Base-by-base conservation (phyloP, 92 coral and sea anemone species). In the Siderastrea siderea region DNA sequence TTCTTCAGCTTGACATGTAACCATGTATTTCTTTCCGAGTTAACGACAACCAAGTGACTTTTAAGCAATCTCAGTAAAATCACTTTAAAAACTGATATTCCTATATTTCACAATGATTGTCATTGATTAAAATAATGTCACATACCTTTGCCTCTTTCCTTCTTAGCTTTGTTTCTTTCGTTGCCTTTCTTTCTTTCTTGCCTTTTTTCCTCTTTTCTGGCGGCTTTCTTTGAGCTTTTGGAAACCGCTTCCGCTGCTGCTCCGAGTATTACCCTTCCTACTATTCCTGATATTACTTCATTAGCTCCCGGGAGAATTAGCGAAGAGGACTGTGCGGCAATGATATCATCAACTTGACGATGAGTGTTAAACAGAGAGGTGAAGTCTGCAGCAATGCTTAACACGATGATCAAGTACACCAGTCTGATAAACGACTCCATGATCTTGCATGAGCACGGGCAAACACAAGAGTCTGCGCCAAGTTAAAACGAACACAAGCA, bases 371-470 rank as follows among this genome's bases (percentile, higher is more conserved):
- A 53, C 49, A 53, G 79, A 8, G 57, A 26, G 12, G 54, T 53
- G n/a, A 74, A 17, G 54, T 74, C 79, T 55, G n/a, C 19, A 5
- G 79, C 79, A 44, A 74, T 74, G 79, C 79, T 74, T 45, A 74
- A 9, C 17, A 55, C 64, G 63, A 55, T 53, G 3, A 74, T 46
- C 5, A 74, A 14, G 10, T 53, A 74, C 12, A 74, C 65, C 49
- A 38, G 43, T n/a, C 54, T 53, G 63, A 16, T 7, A 59, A 84
- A 75, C 48, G 68, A 73, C 68, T 52, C 49, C 79, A n/a, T n/a
- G n/a, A 84, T 74, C 64, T 84, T 58, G 72, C 4, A 52, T 52
- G n/a, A n/a, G n/a, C n/a, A n/a, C n/a, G n/a, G n/a, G n/a, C n/a
- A n/a, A n/a, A n/a, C n/a, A n/a, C n/a, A n/a, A n/a, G n/a, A n/a